Base-by-base conservation (phyloP, 2,888 invertebrate species). In the Plebejus argus region DNA sequence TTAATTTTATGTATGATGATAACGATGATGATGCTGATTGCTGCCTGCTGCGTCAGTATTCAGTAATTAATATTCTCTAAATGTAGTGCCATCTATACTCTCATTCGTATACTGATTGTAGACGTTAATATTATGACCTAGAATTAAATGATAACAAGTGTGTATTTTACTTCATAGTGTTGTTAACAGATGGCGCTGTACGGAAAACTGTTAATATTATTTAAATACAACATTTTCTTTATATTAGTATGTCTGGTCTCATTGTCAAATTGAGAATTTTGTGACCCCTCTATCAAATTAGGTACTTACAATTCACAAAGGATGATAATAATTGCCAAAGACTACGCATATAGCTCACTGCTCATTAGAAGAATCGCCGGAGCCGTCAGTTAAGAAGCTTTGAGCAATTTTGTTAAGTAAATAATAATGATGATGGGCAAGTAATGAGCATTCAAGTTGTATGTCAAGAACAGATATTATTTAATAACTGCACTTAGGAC, bases 391-490 rank as follows among this genome's bases (percentile, higher is more conserved):
- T 66, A 61, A 20, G 20, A 23, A 23, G 28, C 28, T 66, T 20
- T 8, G 23, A 66, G 66, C 28, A 28, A 15, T 66, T 66, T 28
- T 18, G 28, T 33, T 33, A 12, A 28, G 6, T 28, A 66, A 28
- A 15, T 28, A 66, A 66, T 66, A 66, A 28, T 61, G 4, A 61
- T 33, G n/a, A 39, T 20, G 10, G n/a, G 10, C 20, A 71, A 1
- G 23, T 45, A 39, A 45, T 20, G 72, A 72, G 39, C n/a, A 45
- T 23, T 39, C 1, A n/a, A 39, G 20, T 72, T 23, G 39, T 72
- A 39, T 72, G 72, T 45, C 72, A 72, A 72, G 72, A 71, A 71
- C 45, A 72, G 39, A 39, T 72, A 39, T 45, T 72, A 72, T 72
- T 20, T 45, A 72, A 39, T 71, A 53, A 53, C 45, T 66, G 66